Conservation (phyloP, 2,113 vertebrate genomes). For the Macaca mulatta region DNA sequence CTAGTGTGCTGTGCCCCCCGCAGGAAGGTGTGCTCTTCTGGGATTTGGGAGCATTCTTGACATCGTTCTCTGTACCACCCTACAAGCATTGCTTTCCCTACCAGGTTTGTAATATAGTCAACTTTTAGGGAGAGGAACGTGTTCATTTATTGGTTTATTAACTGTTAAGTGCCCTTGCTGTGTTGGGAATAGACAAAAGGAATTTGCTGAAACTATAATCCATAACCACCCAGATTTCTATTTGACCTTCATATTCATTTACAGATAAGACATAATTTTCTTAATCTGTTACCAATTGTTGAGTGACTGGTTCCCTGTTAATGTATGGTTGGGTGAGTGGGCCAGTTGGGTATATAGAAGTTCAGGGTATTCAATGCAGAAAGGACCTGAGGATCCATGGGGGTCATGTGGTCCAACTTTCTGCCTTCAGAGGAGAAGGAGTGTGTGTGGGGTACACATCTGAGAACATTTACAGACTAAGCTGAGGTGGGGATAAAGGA, state of each 20-base stretch:
- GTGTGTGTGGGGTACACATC: not conserved
- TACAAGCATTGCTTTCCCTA: not conserved
- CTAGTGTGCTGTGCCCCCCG: fast-evolving
- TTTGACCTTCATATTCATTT: not conserved
- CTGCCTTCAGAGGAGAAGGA: not conserved
- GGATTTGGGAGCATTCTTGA: not conserved
- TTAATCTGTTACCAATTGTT: too few relatives aligned
- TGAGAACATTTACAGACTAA: not conserved
- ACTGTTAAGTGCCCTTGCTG: not conserved
- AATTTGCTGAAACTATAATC: not conserved
- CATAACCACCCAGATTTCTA: not conserved
- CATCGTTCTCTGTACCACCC: fast-evolving
- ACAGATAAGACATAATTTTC: too few relatives aligned
- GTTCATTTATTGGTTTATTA: not conserved
- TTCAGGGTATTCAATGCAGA: not conserved
- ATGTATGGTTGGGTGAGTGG: not conserved
- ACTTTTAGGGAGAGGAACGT: not conserved
- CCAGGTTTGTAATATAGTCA: not conserved
- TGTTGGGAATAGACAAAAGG: not conserved
- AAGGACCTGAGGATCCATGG: not conserved
- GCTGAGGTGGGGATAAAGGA: not conserved
- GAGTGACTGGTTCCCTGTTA: not conserved
- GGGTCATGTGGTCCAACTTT: not conserved
- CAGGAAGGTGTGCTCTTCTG: not conserved
- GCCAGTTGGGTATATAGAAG: not conserved